Evolutionary conservation across 2,888 invertebrate genomes (phyloP), one percentile per base, ranked within the genome.

Genomic region (Maniola hyperantus): DNA sequence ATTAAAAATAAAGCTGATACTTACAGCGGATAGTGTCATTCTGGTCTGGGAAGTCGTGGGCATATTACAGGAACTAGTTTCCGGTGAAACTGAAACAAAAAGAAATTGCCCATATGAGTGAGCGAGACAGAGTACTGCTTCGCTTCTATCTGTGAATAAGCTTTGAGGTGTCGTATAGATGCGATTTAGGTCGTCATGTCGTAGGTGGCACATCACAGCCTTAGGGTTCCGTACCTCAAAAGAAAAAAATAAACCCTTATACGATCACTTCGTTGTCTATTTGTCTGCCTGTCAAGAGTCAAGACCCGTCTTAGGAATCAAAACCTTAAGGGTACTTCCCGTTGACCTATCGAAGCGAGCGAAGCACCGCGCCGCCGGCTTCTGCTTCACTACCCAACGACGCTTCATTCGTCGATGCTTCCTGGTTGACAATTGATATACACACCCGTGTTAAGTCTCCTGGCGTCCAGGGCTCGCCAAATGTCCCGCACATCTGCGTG

Each of bases 1-100:
- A n/a, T n/a, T n/a, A n/a, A n/a, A n/a, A 36, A 4, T 39, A 39
- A 11, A 39, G 4, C 11, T 4, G 20, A 50, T 67, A 88, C 91
- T 89, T 74, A 91, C 91, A 71, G 90, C 91, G 36, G 91, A 90
- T 59, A 89, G 69, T 1, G 91, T 89, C 84, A 89, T 82, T 34
- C 88, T 79, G 0, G 88, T 85, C 63, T 90, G 91, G 13, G 90
- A 89, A 0, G 87, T 85, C 0, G 87, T 84, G 0, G 85, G 81
- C 18, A 88, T 85, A 46, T 91, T 88, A 68, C 85, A 89, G 0
- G 91, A 91, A 73, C 91, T 91, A 0, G 90, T 86, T 75, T 91
- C 91, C n/a, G 91, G 91, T 1, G 91, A 91, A 0, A 83, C 91
- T 90, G 80, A 5, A 77, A 82, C 34, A 44, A 59, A 46, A 58